A percentile compares a stretch with the other conserved stretches of the same genome.
Evolutionary conservation across 2,113 vertebrate genomes (phyloP).

Genomic region (Talpa occidentalis): DNA sequence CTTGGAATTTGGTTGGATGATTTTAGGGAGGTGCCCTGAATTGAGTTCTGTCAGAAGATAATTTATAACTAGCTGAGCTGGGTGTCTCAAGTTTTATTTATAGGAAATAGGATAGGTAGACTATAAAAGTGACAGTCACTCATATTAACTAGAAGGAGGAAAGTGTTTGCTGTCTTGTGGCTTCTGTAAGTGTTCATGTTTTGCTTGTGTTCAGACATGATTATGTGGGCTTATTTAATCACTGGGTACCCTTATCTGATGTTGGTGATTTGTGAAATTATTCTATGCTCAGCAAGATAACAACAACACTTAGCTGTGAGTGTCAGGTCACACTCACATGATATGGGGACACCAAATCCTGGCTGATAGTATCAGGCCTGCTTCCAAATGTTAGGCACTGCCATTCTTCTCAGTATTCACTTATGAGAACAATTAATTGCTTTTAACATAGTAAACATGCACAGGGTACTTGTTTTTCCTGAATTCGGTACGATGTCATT

Average conservation of each 20-base stretch:
- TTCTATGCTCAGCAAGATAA: background rate
- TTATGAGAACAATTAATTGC: background rate
- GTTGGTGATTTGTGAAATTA: background rate
- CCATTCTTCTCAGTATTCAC: background rate
- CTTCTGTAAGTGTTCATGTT: background rate
- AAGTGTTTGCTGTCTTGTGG: background rate
- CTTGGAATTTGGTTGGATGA: background rate
- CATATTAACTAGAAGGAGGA: background rate
- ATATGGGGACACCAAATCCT: background rate
- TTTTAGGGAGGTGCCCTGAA: background rate
- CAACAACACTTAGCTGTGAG: background rate
- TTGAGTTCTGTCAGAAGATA: background rate
- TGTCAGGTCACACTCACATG: background rate
- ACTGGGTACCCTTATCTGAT: background rate
- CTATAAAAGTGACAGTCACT: background rate
- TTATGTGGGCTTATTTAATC: background rate
- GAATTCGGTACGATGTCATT: background rate
- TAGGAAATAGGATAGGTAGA: background rate
- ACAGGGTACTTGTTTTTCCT: background rate
- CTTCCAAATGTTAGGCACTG: background rate
- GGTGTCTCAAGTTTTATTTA: background rate
- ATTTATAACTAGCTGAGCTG: background rate
- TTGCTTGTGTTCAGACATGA: background rate
- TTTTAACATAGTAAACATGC: background rate
- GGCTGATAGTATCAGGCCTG: background rate